A percentile compares a stretch with the other conserved stretches of the same genome.
phyloP scores from a whole-genome alignment of 2,113 vertebrate genomes.

The Archocentrus centrarchus region DNA sequence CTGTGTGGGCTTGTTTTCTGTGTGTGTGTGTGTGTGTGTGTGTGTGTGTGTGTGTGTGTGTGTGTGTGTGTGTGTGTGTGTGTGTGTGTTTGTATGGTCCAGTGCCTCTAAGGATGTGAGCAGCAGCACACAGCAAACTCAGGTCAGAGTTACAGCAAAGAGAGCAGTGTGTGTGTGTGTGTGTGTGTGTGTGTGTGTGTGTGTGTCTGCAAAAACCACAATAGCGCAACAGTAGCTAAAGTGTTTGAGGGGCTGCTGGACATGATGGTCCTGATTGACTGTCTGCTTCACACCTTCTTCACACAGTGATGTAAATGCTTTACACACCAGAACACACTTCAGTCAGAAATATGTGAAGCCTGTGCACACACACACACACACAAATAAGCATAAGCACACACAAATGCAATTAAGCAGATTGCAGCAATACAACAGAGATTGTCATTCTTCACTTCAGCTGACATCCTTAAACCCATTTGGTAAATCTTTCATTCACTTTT shows the following conservation, averaged over 20 bases:
- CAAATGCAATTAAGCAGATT: conserved; percentile 14
- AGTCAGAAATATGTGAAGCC: conserved; percentile 30
- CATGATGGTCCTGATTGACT: conserved; percentile 49
- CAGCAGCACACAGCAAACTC: conserved; percentile 64
- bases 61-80: conserved; percentile 21
- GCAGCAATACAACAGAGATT: background rate
- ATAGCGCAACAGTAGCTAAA: conserved; percentile 54
- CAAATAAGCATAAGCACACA: background rate
- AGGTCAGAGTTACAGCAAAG: conserved; percentile 60
- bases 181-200: conserved; percentile 30
- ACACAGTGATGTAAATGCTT: conserved; percentile 35
- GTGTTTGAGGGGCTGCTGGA: conserved; percentile 43
- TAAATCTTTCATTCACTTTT: conserved; percentile 10
- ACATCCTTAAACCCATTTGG: conserved; percentile 1
- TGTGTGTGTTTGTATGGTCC: conserved; percentile 29
- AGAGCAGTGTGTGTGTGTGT: conserved; percentile 19
- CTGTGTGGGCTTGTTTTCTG: conserved; percentile 1
- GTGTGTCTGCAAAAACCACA: conserved; percentile 31
- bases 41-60: conserved; percentile 25
- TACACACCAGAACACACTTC: conserved; percentile 27
- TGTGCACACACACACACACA: background rate
- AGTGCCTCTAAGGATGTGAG: conserved; percentile 61
- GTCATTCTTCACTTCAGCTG: conserved; percentile 10
- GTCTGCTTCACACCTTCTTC: conserved; percentile 39
- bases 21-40: conserved; percentile 20